Base-by-base conservation (phyloP, 2,113 vertebrate species). In the Hystrix brachyura region DNA sequence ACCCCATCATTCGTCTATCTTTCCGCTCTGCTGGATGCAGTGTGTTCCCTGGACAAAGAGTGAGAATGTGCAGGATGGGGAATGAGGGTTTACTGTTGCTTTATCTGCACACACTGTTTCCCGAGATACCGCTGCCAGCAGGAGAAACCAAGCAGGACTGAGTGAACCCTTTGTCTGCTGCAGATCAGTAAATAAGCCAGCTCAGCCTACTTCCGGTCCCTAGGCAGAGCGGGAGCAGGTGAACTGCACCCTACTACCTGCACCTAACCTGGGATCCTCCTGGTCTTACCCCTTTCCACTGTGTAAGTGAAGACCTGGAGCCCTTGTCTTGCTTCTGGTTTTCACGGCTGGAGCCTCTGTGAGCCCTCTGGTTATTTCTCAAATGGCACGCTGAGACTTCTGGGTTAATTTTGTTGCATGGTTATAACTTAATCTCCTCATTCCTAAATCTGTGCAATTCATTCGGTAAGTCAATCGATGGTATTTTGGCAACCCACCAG, bases 371-470 rank as follows among this genome's bases (percentile, higher is more conserved):
- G 14, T 65, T 64, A 57, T 43, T 59, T 79, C 91, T 65, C 15
- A 10, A 1, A 9, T 7, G 38, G 17, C n/a, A 32, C 0, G 0
- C 69, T 2, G 7, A 79, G 60, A 38, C 43, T 32, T 86, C 6
- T 65, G 59, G 62, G 71, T 80, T 5, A 51, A 51, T 59, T 76
- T 53, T 27, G 4, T 8, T 69, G 12, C 21, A 7, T 19, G 4
- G 6, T 46, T 62, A 38, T n/a, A 48, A 62, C 18, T 51, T 7
- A 0, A 3, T 19, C 29, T 87, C 25, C 7, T 19, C 23, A n/a
- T 80, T 59, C n/a, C 14, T 55, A 65, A 76, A 27, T 48, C 25
- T 27, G 14, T 2, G 23, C 17, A 62, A 74, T 90, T 46, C 48
- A 23, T 18, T 29, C 27, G 69, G 48, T 12, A 5, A 29, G 9